A percentile compares a stretch with the other conserved stretches of the same genome.
phyloP scores from a whole-genome alignment of 2,797 vertebrate species.

The Choloepus didactylus region DNA sequence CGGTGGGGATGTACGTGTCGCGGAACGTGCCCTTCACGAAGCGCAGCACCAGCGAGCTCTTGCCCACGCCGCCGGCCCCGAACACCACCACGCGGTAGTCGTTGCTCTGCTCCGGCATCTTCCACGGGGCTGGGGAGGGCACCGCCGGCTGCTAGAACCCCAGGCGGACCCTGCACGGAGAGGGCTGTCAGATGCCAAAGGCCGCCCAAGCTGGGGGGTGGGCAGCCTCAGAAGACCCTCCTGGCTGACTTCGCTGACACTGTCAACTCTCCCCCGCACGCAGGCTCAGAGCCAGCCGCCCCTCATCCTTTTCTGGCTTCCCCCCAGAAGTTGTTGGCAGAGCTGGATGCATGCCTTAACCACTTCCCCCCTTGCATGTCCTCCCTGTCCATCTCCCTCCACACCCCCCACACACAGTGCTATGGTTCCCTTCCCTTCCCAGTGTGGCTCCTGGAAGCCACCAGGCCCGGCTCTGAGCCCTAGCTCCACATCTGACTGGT shows the following conservation, averaged over 20 bases:
- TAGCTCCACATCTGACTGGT: too few species aligned
- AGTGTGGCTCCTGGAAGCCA: neutral
- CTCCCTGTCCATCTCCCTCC: rapidly evolving
- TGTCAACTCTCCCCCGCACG: too few species aligned
- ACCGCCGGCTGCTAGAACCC: slow-evolving; percentile 55
- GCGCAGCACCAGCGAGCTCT: slow-evolving; percentile 97
- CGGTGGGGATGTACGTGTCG: slow-evolving; percentile 98
- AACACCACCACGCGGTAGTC: slow-evolving; percentile 99
- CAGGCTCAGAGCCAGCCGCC: too few species aligned
- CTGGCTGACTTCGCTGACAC: too few species aligned
- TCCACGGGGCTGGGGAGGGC: slow-evolving; percentile 79
- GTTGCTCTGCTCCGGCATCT: slow-evolving; percentile 98
- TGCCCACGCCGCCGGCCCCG: slow-evolving; percentile 96
- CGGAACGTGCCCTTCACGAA: slow-evolving; percentile 98
- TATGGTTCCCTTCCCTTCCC: neutral
- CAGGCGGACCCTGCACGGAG: slow-evolving; percentile 70
- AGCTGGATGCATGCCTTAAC: neutral
- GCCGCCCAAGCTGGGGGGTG: neutral
- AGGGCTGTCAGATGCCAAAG: slow-evolving; percentile 7
- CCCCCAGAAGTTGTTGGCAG: neutral
- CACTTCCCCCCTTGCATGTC: too few species aligned
- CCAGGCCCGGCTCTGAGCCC: neutral
- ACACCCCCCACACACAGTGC: too few species aligned
- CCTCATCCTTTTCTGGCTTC: slow-evolving; percentile 19
- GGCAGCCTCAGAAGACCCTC: neutral